Percentiles rank a stretch among this genome's conserved stretches.
Conservation (phyloP, 2,888 invertebrate species). For the Mythimna lalbum region DNA sequence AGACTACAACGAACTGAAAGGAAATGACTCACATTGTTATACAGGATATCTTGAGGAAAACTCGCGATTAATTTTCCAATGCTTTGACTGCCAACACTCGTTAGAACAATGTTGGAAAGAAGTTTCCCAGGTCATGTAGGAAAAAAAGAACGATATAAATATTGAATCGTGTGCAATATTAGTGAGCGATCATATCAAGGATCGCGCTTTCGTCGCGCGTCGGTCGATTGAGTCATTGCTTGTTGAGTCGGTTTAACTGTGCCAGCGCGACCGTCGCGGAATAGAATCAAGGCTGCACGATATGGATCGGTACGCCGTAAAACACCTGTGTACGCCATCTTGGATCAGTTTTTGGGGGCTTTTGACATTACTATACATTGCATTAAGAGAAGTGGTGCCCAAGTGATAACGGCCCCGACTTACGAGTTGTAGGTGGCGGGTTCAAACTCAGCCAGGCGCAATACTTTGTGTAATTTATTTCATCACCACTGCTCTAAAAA, state of each 20-base stretch:
- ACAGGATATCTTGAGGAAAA: constrained; percentile 9
- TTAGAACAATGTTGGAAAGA: not conserved
- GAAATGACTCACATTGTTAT: not conserved
- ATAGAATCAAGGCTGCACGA: constrained; percentile 87
- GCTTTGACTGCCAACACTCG: not conserved
- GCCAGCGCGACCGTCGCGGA: constrained; percentile 86
- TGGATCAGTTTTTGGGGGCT: constrained; percentile 62
- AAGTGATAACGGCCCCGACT: too few species aligned
- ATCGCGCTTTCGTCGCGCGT: constrained; percentile 81
- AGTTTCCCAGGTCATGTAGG: not conserved
- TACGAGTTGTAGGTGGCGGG: too few species aligned
- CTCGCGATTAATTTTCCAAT: not conserved
- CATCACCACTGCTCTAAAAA: too few species aligned
- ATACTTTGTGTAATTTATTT: too few species aligned
- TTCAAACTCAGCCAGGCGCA: too few species aligned
- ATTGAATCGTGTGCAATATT: constrained; percentile 48
- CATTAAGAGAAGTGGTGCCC: too few species aligned
- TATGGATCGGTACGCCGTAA: constrained; percentile 76
- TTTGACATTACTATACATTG: constrained; percentile 17
- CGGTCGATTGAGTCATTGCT: constrained; percentile 81
- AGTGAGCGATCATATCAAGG: constrained; percentile 80
- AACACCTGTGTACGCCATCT: constrained; percentile 74
- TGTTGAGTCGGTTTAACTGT: constrained; percentile 79
- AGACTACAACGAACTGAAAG: not conserved
- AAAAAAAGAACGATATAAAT: constrained; percentile 14